Base-by-base conservation (phyloP, 2,113 vertebrate species). In the Barnardius zonarius region DNA sequence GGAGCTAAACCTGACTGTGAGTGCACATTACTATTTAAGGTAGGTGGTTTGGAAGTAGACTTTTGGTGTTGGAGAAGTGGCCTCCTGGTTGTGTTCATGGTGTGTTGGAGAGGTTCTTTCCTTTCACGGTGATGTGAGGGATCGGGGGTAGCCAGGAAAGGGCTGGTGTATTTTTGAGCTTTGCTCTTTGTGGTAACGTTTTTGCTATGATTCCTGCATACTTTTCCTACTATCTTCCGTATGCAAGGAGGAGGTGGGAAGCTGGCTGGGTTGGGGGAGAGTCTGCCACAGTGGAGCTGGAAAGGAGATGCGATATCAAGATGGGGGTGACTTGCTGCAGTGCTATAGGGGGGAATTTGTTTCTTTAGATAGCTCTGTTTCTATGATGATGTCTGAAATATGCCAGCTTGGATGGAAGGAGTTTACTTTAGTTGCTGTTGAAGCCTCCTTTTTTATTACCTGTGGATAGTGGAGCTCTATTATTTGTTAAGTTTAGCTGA, bases 61-160 rank as follows among this genome's bases (percentile, higher is more conserved):
- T 63, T 49, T 6, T 35, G 37, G 31, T 5, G 24, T 7, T 30
- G 30, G 7, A 23, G 5, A 14, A 27, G 5, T 1, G 4, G 1
- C 12, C n/a, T 57, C 2, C 9, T 78, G 7, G 7, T 17, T 55
- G n/a, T 22, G 25, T 4, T 62, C 0, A 0, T 3, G 3, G 27
- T 31, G 24, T 67, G 4, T 19, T 77, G 16, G 30, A 23, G 39
- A 15, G 75, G 3, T 2, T 44, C 37, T 66, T 86, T 11, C 17
- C 4, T 31, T 8, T 83, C 9, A 0, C 1, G 1, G 2, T 10
- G 14, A 2, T 25, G 11, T 35, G 13, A 18, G 46, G 37, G 30
- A 7, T 9, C 6, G 3, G 11, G 10, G 5, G 2, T n/a, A 5
- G 6, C 16, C 13, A 33, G 20, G 35, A 35, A 76, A 39, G 11